Evolutionary conservation across 2,113 vertebrate species (phyloP), one percentile per base, ranked within the genome.

Genomic region (Dromas ardeola): DNA sequence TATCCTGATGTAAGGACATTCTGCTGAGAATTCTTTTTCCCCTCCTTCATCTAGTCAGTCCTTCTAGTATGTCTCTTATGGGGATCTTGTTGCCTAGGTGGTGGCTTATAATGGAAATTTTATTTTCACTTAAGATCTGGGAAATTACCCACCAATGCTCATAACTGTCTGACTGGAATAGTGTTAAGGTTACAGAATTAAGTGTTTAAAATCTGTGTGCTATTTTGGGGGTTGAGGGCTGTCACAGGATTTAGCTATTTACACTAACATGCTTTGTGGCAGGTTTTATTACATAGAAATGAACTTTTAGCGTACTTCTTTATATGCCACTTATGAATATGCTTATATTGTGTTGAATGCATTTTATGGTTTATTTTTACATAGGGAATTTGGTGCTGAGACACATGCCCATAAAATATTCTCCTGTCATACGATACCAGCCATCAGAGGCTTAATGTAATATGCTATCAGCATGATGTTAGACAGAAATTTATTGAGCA

Each of bases 341-440:
- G 21, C 12, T 85, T 50, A 4, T 78, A 23, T 88, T 85, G 58
- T 77, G 10, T 88, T 49, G 34, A 49, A 2, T 32, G 4, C 6
- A 43, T 45, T 30, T 76, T 61, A 22, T 50, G 2, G 45, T 90
- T 62, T 58, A 36, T 56, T 90, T 87, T 70, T 32, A 23, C 2
- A 1, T 72, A 20, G 53, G 4, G 10, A 81, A 59, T 67, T 84
- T 38, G 52, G 18, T 84, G 20, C 47, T 79, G 42, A 69, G 67
- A 50, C 36, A 52, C 2, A 3, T 78, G 32, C 17, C n/a, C 36
- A 8, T 83, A 30, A 65, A 86, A 45, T 77, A 49, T 20, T 88
- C 16, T 19, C 45, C 55, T n/a, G 0, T n/a, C 12, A 19, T 14
- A 22, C 59, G 65, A 32, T 69, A 36, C 13, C 3, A 5, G 23